phyloP scores from a whole-genome alignment of 1,140 invertebrate species.

The Psilanteris sp. region DNA sequence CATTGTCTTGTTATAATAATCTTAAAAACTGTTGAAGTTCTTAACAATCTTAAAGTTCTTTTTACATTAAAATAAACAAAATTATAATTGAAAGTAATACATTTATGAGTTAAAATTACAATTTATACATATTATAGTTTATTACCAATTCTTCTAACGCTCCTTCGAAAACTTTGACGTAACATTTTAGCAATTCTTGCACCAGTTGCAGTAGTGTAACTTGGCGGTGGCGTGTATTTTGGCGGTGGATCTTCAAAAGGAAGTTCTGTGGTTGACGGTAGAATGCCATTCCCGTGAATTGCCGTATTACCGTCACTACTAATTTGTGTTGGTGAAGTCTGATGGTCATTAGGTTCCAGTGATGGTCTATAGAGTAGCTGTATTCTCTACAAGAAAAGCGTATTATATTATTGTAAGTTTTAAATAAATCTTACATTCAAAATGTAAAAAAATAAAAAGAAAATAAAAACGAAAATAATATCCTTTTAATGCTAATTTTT shows the following conservation, averaged over 20 bases:
- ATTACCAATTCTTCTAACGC: slow-evolving; percentile 85
- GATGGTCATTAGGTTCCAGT: slow-evolving; percentile 77
- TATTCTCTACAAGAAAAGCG: slow-evolving; percentile 83
- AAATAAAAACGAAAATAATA: too few species aligned
- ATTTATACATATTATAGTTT: too few species aligned
- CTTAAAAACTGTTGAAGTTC: too few species aligned
- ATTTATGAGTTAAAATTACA: too few species aligned
- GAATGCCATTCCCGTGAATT: slow-evolving; percentile 71
- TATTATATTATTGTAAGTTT: too few species aligned
- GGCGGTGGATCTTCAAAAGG: slow-evolving; percentile 90
- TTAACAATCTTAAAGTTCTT: too few species aligned
- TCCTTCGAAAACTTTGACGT: slow-evolving; percentile 88
- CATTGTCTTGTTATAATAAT: too few species aligned
- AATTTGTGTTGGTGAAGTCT: slow-evolving; percentile 65
- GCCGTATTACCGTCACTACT: slow-evolving; percentile 59
- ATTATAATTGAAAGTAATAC: too few species aligned
- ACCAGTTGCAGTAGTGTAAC: slow-evolving; percentile 94
- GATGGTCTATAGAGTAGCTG: slow-evolving; percentile 86
- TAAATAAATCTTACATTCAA: too few species aligned
- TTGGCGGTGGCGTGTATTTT: slow-evolving; percentile 95
- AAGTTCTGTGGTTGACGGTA: slow-evolving; percentile 71
- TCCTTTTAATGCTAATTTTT: too few species aligned
- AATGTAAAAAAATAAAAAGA: too few species aligned
- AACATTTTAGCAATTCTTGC: slow-evolving; percentile 89
- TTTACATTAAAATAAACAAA: too few species aligned